Evolutionary conservation across 2,888 invertebrate genomes (phyloP).

Genomic region (Argyra leucocephala): DNA sequence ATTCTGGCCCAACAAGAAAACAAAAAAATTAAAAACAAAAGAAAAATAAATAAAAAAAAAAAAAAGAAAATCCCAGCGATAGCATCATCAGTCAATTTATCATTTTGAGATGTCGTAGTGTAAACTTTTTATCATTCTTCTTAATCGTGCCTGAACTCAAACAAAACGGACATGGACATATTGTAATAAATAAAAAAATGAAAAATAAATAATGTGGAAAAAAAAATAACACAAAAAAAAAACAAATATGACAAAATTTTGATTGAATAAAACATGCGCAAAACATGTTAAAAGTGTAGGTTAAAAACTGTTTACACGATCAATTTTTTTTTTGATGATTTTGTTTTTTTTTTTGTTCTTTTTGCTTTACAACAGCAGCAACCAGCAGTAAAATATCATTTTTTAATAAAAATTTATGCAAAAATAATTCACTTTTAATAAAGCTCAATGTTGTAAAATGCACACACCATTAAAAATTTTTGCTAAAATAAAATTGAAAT

Average conservation of each 20-base stretch:
- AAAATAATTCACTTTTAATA: not conserved
- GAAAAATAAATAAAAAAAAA: not conserved
- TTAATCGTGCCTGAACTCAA: not conserved
- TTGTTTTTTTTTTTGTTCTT: not conserved
- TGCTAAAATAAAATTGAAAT: too few species aligned
- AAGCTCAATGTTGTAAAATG: not conserved
- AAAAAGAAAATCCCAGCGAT: not conserved
- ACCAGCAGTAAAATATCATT: not conserved
- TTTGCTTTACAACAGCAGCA: not conserved
- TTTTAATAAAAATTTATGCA: slow-evolving; percentile 3
- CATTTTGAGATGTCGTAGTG: slow-evolving; percentile 6
- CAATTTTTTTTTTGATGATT: not conserved
- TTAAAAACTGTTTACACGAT: slow-evolving; percentile 6
- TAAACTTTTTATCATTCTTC: slow-evolving; percentile 6
- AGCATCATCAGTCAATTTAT: slow-evolving; percentile 6
- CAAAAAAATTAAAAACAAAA: not conserved
- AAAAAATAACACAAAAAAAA: not conserved
- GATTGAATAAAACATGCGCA: slow-evolving; percentile 6
- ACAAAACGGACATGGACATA: slow-evolving; percentile 6
- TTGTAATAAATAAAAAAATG: not conserved
- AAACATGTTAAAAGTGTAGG: slow-evolving; percentile 6
- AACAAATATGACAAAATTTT: slow-evolving; percentile 1
- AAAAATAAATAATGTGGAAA: not conserved
- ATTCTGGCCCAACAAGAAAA: not conserved
- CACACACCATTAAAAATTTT: not conserved